These are phyloP conservation scores for Lineus longissimus DNA, from an alignment of 1,140 invertebrate species.

Conservation along the genomic window DNA sequence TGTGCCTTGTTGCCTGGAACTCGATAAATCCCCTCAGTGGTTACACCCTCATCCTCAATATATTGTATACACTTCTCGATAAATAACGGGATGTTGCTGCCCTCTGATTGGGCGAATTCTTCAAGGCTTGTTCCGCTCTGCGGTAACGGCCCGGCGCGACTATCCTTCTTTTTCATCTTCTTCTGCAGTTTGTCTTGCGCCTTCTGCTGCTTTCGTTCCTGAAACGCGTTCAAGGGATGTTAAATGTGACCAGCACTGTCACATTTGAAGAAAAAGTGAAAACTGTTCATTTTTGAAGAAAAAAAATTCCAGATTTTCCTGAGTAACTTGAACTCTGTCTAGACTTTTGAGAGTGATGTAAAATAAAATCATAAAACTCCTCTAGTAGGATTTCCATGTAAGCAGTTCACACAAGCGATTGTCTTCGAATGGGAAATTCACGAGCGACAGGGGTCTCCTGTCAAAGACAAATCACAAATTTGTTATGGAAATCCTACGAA, in stretches of 20 bases:
- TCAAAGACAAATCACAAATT: no score
- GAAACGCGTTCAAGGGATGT: slow-evolving; percentile 14
- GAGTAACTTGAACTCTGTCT: no score
- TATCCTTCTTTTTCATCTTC: slow-evolving; percentile 63
- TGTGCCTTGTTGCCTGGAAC: slow-evolving; percentile 91
- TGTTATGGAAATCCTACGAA: no score
- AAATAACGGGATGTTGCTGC: slow-evolving; percentile 81
- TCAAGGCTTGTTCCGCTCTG: slow-evolving; percentile 55
- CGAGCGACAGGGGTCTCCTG: no score
- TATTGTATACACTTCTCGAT: slow-evolving; percentile 91
- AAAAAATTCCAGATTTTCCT: no score
- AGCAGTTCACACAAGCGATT: no score
- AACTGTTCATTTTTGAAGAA: background rate
- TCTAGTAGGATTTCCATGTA: no score
- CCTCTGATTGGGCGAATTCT: slow-evolving; percentile 72
- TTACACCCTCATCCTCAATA: slow-evolving; percentile 81
- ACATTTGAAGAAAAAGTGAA: background rate
- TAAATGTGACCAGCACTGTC: background rate
- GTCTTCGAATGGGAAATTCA: no score
- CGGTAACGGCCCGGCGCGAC: slow-evolving; percentile 46
- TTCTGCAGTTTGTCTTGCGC: slow-evolving; percentile 70
- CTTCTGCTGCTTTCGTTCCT: slow-evolving; percentile 65
- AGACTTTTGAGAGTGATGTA: no score
- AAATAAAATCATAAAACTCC: no score
- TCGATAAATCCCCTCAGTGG: slow-evolving; percentile 92